Conservation (phyloP, 2,113 vertebrate species). For the Sialia sialis region DNA sequence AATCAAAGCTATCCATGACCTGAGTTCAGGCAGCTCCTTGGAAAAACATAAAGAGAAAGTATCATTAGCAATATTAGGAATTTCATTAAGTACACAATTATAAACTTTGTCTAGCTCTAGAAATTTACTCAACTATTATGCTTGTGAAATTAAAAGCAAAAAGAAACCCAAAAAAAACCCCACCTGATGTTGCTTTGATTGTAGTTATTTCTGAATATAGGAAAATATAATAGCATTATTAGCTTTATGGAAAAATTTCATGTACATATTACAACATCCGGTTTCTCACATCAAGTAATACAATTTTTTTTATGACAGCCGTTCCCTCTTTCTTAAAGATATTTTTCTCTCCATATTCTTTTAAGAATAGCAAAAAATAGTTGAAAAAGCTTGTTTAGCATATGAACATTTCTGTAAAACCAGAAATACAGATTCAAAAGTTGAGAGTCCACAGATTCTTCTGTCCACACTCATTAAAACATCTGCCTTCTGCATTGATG, state of each 20-base stretch:
- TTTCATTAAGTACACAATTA: slow-evolving; percentile 29
- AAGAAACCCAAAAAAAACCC: background rate
- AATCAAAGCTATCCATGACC: slow-evolving; percentile 35
- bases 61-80: background rate
- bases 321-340: background rate
- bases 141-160: background rate
- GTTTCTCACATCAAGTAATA: background rate
- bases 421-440: background rate
- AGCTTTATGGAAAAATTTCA: background rate
- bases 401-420: background rate
- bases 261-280: background rate
- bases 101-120: background rate
- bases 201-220: background rate
- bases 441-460: background rate
- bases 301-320: background rate
- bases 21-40: background rate
- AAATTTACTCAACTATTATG: background rate
- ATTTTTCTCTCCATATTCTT: background rate
- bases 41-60: background rate
- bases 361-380: background rate
- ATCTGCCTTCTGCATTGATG: background rate
- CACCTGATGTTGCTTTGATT: background rate
- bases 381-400: background rate
- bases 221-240: background rate
- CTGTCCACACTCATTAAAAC: background rate